Evolutionary conservation across 2,797 vertebrate genomes (phyloP), one percentile per base, ranked within the genome.

Genomic region (Lindbergichthys nudifrons): DNA sequence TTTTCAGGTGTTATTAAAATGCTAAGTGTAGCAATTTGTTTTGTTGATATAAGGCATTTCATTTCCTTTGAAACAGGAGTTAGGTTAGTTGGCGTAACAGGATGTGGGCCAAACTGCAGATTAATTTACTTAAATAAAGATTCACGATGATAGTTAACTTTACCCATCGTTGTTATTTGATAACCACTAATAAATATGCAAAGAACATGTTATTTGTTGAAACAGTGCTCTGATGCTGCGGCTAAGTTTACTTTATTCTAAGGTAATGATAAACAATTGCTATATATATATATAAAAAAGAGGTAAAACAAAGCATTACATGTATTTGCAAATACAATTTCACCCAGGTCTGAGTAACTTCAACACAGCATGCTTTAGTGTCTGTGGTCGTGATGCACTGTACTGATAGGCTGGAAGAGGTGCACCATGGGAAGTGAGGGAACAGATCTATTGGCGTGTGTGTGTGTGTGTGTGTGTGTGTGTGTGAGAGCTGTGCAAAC

Each of bases 361-460:
- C 16, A 43, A 11, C 42, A 58, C 4, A 10, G 14, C 80, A 81
- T 81, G 67, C 77, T 74, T 63, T 18, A 12, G 75, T 65, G 72
- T 51, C 45, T 10, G 15, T 42, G 21, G 65, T 47, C 36, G 18
- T 39, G 42, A 64, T 67, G 46, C 46, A 58, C 41, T 64, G 47
- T 42, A 46, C 15, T 46, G 41, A 18, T 5, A 21, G 65, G 42
- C 23, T 73, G n/a, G 48, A 56, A 30, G 64, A 43, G 12, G 45
- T 62, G 58, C 50, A 48, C 48, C 18, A 61, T 48, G 51, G 73
- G 23, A 57, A 16, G 51, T 47, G 67, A 16, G 65, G 60, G 43
- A 50, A 61, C 21, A 41, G 54, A 62, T 74, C 46, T 59, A 58
- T 23, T 73, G 65, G 45, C 75, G 70, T 79, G 57, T 60, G 52